Evolutionary conservation across 1,140 invertebrate genomes (phyloP), one percentile per base, ranked within the genome.

Genomic region (Chymomyza costata): DNA sequence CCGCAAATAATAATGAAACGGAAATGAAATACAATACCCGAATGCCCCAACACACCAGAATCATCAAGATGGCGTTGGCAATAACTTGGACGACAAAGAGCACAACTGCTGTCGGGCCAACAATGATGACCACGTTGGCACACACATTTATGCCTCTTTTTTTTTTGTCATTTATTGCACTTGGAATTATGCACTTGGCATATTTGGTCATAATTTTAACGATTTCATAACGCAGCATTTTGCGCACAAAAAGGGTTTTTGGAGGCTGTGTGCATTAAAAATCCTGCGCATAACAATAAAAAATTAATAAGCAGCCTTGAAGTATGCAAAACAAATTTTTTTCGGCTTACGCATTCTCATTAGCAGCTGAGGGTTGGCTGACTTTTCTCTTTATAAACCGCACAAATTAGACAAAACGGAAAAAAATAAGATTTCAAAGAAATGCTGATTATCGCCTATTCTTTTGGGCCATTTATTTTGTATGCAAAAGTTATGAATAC

Each of bases 1-100:
- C 73, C 63, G 81, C 74, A 80, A 81, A 81, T 78, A 78, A 80
- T 78, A 78, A 81, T 68, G 74, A 74, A 80, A 71, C 71, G 71
- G 71, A 78, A 78, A 78, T 78, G 71, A 78, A 78, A 78, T 64
- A 78, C 71, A 78, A 78, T 80, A 80, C 71, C 66, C 70, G 56
- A 78, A 60, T 70, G 31, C 50, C 44, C 32, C 11, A 62, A 76
- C 66, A 66, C 53, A 60, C 50, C 48, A 60, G 38, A 8, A 25
- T 6, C n/a, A n/a, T 30, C 6, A n/a, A 30, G 3, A 37, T 37
- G 34, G 11, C 21, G 8, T 25, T 8, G 21, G 3, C 62, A 55
- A 57, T 48, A 51, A 31, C 41, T 40, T 61, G 47, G 46, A 37
- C 38, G 52, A 16, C 32, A 25, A 30, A 46, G 47, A 41, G 15